Percentiles rank a stretch among this genome's conserved stretches.
phyloP scores from a whole-genome alignment of 2,797 vertebrate genomes.

The Poeciliopsis turneri region DNA sequence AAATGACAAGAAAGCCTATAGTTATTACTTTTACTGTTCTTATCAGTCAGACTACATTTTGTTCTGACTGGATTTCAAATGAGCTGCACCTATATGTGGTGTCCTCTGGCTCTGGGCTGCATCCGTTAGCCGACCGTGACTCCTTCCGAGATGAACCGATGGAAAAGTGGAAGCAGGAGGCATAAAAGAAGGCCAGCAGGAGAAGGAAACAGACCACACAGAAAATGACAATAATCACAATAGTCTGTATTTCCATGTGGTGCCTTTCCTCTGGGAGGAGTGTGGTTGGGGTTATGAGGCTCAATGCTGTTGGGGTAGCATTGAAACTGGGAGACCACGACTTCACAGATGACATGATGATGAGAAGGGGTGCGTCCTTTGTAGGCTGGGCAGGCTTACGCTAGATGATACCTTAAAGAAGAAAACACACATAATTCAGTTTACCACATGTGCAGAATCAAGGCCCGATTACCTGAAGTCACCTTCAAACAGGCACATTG shows the following conservation, averaged over 20 bases:
- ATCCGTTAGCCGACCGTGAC: slow-evolving; percentile 5
- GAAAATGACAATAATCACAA: slow-evolving; percentile 76
- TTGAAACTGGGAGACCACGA: slow-evolving; percentile 20
- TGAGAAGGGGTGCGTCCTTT: slow-evolving; percentile 4
- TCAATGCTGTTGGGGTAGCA: background rate
- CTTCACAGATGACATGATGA: slow-evolving; percentile 60
- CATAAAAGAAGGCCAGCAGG: slow-evolving; percentile 74
- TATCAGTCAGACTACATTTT: slow-evolving; percentile 71
- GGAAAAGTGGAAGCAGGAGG: slow-evolving; percentile 79
- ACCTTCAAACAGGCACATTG: background rate
- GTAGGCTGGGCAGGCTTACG: background rate
- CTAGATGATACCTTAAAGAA: slow-evolving; percentile 5
- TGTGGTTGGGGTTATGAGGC: slow-evolving; percentile 23
- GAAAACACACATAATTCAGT: background rate
- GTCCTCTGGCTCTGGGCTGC: slow-evolving; percentile 74
- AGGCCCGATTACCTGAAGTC: background rate
- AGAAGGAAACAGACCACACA: slow-evolving; percentile 79
- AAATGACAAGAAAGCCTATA: slow-evolving; percentile 27
- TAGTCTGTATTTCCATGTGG: slow-evolving; percentile 66
- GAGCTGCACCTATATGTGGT: slow-evolving; percentile 78
- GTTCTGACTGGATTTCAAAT: slow-evolving; percentile 66
- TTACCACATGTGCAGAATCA: background rate
- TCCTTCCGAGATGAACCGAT: slow-evolving; percentile 59
- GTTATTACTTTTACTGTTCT: background rate
- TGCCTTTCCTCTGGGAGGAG: slow-evolving; percentile 38